Base-by-base conservation (phyloP, 2,888 invertebrate genomes). In the Drosophila eohydei region DNA sequence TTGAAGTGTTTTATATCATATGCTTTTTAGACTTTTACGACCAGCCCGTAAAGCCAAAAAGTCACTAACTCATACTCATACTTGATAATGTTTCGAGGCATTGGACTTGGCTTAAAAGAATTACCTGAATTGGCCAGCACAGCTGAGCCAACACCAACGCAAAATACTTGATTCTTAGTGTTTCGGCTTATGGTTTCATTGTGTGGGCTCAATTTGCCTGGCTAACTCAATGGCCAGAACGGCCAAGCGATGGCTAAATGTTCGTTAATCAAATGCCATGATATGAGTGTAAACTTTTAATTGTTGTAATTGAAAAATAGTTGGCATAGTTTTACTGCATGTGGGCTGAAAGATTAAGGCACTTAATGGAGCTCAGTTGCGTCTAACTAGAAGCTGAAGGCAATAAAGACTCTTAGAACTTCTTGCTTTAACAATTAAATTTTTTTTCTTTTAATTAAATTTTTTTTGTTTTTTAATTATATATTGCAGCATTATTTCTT, bases 1-100 rank as follows among this genome's bases (percentile, higher is more conserved):
- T 50, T 62, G 16, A 54, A 74, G 81, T 83, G 70, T 79, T 84
- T 81, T 76, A 83, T 87, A 71, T 63, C 74, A 66, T 71, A 51
- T 74, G 67, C 58, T 68, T 79, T 78, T 68, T 58, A 32, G 56
- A 62, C 26, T 44, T 80, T 78, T 72, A 78, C 70, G 78, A 69
- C 28, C 12, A 8, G 57, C 21, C 52, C 60, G 30, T 59, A 69
- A 57, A 74, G 55, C 72, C 77, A 72, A 81, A 84, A 79, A 30
- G 7, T 30, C 30, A 30, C 46, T 46, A 28, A 57, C 62, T 68
- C 68, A 66, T 78, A 73, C 83, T 16, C 41, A 74, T 68, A 12
- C 51, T 52, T 56, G 41, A 34, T 62, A 56, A 41, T 21, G 21
- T 21, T 34, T 48, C 62, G 34, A 46, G 63, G 4, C 59, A 59